A percentile compares a stretch with the other conserved stretches of the same genome.
Conservation (phyloP, 30 jellyfish, hydroid and myxozoan species). For the Pseudorhiza aurosa region DNA sequence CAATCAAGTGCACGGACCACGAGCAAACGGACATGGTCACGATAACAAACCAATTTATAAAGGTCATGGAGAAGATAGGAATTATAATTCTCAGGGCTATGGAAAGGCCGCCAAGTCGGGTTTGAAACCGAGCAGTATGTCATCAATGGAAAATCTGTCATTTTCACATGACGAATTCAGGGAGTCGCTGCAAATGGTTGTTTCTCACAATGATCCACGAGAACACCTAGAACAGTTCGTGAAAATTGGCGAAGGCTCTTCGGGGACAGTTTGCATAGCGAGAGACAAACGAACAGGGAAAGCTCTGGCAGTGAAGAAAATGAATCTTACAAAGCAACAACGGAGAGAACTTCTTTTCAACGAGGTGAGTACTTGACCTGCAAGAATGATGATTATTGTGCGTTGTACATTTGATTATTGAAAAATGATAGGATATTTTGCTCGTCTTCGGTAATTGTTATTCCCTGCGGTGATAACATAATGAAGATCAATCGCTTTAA, state of each 20-base stretch:
- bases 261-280: constrained; percentile 97
- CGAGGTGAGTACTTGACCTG: constrained; percentile 69
- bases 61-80: constrained; percentile 43
- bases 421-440: too few relatives aligned
- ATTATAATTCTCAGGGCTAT: constrained; percentile 33
- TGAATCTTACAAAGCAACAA: constrained; percentile 94
- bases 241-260: constrained; percentile 97
- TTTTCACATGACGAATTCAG: constrained; percentile 92
- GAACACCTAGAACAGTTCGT: constrained; percentile 87
- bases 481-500: too few relatives aligned
- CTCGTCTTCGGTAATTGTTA: too few relatives aligned
- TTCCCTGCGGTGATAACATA: too few relatives aligned
- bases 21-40: constrained; percentile 45
- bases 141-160: constrained; percentile 83
- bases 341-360: constrained; percentile 89
- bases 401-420: too few relatives aligned
- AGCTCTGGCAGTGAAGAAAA: constrained; percentile 92
- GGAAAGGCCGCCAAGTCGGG: constrained; percentile 16
- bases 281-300: constrained; percentile 93
- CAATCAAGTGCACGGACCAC: constrained; percentile 36
- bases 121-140: constrained; percentile 71
- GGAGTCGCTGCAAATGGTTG: constrained; percentile 87
- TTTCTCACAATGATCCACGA: constrained; percentile 88
- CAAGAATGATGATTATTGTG: too few relatives aligned
- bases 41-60: neutral